These are phyloP conservation scores for Antennarius striatus DNA, from an alignment of 2,113 vertebrate species.

Conservation along the genomic window DNA sequence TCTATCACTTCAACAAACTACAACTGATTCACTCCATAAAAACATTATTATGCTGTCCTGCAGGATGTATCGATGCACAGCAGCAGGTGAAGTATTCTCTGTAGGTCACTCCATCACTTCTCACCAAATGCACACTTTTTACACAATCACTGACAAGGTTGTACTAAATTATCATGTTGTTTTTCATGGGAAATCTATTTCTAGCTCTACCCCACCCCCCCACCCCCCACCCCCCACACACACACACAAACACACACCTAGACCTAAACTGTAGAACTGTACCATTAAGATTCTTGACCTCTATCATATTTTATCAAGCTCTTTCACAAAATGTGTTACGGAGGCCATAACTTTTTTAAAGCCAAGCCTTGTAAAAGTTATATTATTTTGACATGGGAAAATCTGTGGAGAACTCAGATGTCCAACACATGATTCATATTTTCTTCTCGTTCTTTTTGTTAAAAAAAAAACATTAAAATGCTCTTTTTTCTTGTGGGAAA, in stretches of 20 bases:
- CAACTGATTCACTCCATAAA: too few species aligned
- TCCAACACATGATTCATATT: constrained; percentile 47
- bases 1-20: too few species aligned
- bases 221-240: neutral
- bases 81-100: too few species aligned
- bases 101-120: too few species aligned
- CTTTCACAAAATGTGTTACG: constrained; percentile 24
- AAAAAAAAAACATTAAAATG: neutral
- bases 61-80: too few species aligned
- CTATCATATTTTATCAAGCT: constrained; percentile 16
- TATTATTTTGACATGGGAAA: constrained; percentile 51
- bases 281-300: constrained; percentile 5
- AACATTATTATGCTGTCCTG: too few species aligned
- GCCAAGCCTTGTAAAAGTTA: constrained; percentile 41
- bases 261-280: neutral
- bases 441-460: neutral
- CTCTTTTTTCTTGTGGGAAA: constrained; percentile 41
- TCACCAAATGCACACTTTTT: too few species aligned
- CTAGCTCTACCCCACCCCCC: too few species aligned
- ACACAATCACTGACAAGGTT: too few species aligned
- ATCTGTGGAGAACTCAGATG: constrained; percentile 22
- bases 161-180: too few species aligned
- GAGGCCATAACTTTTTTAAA: constrained; percentile 6
- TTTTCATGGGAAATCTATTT: too few species aligned
- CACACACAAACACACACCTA: constrained; percentile 8